Evolutionary conservation across 2,888 invertebrate genomes (phyloP).

Genomic region (Matsumyia berberina): DNA sequence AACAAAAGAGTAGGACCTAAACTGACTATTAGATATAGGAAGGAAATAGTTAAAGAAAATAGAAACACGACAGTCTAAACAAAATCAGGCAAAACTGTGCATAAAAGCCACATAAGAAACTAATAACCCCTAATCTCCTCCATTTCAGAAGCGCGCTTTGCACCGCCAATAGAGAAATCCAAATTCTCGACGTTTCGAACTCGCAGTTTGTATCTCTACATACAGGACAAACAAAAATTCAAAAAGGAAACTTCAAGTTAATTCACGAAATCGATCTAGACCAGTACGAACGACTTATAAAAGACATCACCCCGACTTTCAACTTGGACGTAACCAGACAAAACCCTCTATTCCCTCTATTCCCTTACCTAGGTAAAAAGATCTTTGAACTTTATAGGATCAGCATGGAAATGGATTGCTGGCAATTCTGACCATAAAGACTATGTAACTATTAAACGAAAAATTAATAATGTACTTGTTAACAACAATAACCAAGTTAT

Average conservation of each 20-base stretch:
- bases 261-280: conserved; percentile 53
- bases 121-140: conserved; percentile 15
- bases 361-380: conserved; percentile 22
- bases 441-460: no score
- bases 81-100: conserved; percentile 38
- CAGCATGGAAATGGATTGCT: conserved; percentile 47
- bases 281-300: conserved; percentile 10
- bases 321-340: not conserved
- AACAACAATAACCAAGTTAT: no score
- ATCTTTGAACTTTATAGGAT: conserved; percentile 43
- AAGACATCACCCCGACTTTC: not conserved
- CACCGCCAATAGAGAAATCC: not conserved
- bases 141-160: conserved; percentile 2
- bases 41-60: conserved; percentile 54
- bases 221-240: conserved; percentile 21
- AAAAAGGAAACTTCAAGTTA: conserved; percentile 45
- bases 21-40: not conserved
- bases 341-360: not conserved
- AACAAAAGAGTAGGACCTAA: conserved; percentile 38
- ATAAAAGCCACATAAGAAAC: conserved; percentile 63
- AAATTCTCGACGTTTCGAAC: conserved; percentile 18
- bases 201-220: conserved; percentile 18
- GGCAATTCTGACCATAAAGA: not conserved
- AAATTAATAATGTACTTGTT: no score
- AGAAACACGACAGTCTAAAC: conserved; percentile 47